Conservation (phyloP, 2,888 invertebrate genomes). For the Xestia rhomboidea region DNA sequence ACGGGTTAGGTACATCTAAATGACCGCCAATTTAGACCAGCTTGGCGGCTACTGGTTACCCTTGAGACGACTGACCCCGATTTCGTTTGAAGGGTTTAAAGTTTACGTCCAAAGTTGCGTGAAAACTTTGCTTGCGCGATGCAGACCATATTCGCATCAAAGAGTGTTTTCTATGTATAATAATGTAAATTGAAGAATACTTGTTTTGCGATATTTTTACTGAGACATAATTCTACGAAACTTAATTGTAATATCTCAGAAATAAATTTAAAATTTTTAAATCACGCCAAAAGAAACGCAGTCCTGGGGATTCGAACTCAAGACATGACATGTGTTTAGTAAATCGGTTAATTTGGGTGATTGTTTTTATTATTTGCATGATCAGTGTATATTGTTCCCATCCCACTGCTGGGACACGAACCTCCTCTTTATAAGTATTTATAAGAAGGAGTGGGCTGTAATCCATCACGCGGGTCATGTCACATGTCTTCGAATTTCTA, state of each 20-base stretch:
- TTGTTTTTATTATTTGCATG: too few relatives aligned
- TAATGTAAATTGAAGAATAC: background rate
- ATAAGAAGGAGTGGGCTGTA: too few relatives aligned
- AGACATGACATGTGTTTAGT: background rate
- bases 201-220: background rate
- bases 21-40: constrained; percentile 25
- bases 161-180: background rate
- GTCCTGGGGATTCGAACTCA: background rate
- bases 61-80: constrained; percentile 32
- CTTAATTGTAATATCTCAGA: background rate
- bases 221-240: background rate
- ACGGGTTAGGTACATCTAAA: background rate
- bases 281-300: background rate
- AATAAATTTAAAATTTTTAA: background rate
- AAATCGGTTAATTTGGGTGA: background rate
- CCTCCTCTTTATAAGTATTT: too few relatives aligned
- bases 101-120: background rate
- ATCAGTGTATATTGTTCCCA: too few relatives aligned
- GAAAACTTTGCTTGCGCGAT: constrained; percentile 1
- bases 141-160: background rate
- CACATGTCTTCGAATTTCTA: too few relatives aligned
- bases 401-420: too few relatives aligned
- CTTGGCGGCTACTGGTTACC: constrained; percentile 32
- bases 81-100: background rate
- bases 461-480: too few relatives aligned